These are phyloP conservation scores for Seira ritae DNA, from an alignment of 2,888 invertebrate species.

Conservation along the genomic window DNA sequence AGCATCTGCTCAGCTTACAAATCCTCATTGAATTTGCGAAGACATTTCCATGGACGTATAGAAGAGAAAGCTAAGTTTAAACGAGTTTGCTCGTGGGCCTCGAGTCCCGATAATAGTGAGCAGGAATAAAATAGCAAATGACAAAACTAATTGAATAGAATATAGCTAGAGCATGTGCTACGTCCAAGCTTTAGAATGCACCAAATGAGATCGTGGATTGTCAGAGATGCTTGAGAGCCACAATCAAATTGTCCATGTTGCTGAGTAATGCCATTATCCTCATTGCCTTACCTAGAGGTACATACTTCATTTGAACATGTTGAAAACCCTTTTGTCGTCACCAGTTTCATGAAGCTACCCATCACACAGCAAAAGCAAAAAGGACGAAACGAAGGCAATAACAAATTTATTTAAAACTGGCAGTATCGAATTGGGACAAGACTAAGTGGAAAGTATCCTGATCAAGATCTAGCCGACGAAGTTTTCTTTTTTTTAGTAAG, in stretches of 20 bases:
- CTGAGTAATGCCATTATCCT: not conserved
- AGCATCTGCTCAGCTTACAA: no score
- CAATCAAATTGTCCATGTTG: not conserved
- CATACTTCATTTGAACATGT: not conserved
- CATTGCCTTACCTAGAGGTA: not conserved
- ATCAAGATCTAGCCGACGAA: no score
- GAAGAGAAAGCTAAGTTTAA: not conserved
- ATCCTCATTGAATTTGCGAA: not conserved
- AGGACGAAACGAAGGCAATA: not conserved
- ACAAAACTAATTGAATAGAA: not conserved
- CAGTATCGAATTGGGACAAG: no score
- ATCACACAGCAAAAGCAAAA: not conserved
- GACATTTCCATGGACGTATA: not conserved
- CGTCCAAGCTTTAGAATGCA: not conserved
- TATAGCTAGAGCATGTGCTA: no score
- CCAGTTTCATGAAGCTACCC: not conserved
- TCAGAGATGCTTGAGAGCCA: not conserved
- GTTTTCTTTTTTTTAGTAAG: no score
- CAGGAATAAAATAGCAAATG: not conserved
- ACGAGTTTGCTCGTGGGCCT: not conserved
- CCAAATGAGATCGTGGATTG: not conserved
- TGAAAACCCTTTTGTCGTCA: not conserved
- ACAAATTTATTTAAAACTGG: not conserved
- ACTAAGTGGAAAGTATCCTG: no score
- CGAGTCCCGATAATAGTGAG: no score